Conservation (phyloP, 2,113 vertebrate species). For the Phasianus colchicus region DNA sequence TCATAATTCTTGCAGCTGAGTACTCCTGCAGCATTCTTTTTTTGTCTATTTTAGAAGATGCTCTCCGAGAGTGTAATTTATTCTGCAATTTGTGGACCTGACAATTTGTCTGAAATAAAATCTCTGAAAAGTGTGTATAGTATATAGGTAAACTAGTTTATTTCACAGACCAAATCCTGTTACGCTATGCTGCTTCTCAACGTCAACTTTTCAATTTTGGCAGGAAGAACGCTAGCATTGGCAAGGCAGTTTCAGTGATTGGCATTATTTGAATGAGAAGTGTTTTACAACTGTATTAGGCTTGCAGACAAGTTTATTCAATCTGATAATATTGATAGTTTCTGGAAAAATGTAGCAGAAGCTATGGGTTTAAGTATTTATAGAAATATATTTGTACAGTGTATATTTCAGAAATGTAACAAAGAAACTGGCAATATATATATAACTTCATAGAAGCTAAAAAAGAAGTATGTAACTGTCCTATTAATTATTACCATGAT, state of each 20-base stretch:
- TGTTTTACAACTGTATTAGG: neutral
- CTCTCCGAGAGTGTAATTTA: neutral
- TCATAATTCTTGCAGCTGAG: neutral
- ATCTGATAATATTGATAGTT: neutral
- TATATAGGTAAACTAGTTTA: neutral
- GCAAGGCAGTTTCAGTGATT: neutral
- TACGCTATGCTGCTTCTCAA: neutral
- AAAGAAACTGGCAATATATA: too few species aligned
- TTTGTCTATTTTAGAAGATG: neutral
- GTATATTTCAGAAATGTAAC: too few species aligned
- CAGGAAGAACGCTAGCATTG: neutral
- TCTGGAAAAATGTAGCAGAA: neutral
- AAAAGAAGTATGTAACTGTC: neutral
- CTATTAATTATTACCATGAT: neutral
- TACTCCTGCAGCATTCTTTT: neutral
- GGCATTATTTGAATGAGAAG: neutral
- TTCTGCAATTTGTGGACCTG: neutral
- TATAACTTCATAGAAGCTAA: neutral
- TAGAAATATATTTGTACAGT: too few species aligned
- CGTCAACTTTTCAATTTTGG: neutral
- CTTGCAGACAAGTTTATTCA: neutral
- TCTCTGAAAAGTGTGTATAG: accelerated
- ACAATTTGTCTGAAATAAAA: neutral
- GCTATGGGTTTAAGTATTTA: neutral
- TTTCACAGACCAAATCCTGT: neutral